A percentile compares a stretch with the other conserved stretches of the same genome.
Evolutionary conservation across 2,888 invertebrate species (phyloP).

Genomic region (Cryptophagus acutangulus): DNA sequence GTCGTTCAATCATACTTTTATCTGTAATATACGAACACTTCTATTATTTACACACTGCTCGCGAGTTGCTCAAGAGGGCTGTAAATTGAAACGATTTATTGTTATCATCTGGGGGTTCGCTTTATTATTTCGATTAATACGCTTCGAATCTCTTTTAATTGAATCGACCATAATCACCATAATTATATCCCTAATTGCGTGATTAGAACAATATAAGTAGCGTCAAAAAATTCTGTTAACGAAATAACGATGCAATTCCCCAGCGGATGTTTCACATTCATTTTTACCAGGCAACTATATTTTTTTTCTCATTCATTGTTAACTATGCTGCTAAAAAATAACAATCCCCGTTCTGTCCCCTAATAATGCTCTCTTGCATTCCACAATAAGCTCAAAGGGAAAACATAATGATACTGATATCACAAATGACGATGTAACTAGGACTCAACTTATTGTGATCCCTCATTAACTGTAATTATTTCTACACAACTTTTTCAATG

Average conservation of each 20-base stretch:
- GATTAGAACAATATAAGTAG: conserved; percentile 30
- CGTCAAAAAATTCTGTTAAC: conserved; percentile 28
- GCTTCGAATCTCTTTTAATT: conserved; percentile 39
- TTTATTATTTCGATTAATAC: conserved; percentile 38
- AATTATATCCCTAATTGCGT: conserved; percentile 37
- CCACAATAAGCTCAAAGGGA: conserved; percentile 24
- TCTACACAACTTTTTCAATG: conserved; percentile 15
- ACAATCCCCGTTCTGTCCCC: conserved; percentile 26
- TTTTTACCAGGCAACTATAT: conserved; percentile 29
- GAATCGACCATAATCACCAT: conserved; percentile 35
- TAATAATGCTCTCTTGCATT: conserved; percentile 26
- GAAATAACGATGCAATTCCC: conserved; percentile 35
- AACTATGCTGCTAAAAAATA: conserved; percentile 30
- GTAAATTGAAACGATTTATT: conserved; percentile 44
- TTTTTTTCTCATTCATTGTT: conserved; percentile 33
- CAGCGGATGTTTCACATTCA: conserved; percentile 30
- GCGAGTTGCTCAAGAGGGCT: conserved; percentile 34
- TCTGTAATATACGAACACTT: conserved; percentile 38
- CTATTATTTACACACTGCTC: conserved; percentile 42
- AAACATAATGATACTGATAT: conserved; percentile 38
- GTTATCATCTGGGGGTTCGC: conserved; percentile 31
- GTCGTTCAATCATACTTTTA: conserved; percentile 46
- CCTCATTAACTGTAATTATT: conserved; percentile 42
- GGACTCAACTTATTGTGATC: conserved; percentile 34
- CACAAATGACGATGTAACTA: conserved; percentile 38